A percentile compares a stretch with the other conserved stretches of the same genome.
These are phyloP conservation scores for Dastarcus helophoroides DNA, from an alignment of 2,888 invertebrate genomes.

Conservation along the genomic window DNA sequence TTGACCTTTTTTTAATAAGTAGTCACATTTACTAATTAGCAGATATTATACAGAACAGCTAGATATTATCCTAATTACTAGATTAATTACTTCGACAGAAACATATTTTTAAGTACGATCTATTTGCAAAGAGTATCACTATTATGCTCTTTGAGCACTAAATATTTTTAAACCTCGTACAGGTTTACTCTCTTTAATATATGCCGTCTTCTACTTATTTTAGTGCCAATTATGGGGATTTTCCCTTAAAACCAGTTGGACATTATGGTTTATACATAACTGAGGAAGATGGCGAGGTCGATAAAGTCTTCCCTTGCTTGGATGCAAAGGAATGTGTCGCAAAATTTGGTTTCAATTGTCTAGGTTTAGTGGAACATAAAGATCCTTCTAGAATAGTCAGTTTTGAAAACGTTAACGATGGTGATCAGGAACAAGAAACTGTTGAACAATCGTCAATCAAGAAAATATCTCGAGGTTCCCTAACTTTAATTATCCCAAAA, in stretches of 20 bases:
- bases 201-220: conserved; percentile 14
- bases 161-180: conserved; percentile 7
- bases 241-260: conserved; percentile 49
- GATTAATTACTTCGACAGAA: too few species aligned
- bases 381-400: conserved; percentile 35
- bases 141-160: background rate
- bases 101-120: too few species aligned
- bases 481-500: background rate
- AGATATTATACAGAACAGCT: too few species aligned
- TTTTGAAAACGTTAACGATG: conserved; percentile 20
- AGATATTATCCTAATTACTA: too few species aligned
- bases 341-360: conserved; percentile 83
- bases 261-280: conserved; percentile 86
- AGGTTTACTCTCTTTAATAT: conserved; percentile 7
- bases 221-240: conserved; percentile 53
- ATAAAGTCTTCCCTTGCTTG: conserved; percentile 84
- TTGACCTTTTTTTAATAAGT: too few species aligned
- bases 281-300: conserved; percentile 93
- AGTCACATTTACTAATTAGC: too few species aligned
- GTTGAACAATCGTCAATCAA: background rate
- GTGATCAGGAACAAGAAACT: conserved; percentile 7
- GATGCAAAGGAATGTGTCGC: conserved; percentile 80
- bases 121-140: too few species aligned
- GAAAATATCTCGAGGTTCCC: conserved; percentile 5
- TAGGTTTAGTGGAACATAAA: conserved; percentile 76